Base-by-base conservation (phyloP, 1,140 invertebrate genomes). In the Notospermus geniculatus region DNA sequence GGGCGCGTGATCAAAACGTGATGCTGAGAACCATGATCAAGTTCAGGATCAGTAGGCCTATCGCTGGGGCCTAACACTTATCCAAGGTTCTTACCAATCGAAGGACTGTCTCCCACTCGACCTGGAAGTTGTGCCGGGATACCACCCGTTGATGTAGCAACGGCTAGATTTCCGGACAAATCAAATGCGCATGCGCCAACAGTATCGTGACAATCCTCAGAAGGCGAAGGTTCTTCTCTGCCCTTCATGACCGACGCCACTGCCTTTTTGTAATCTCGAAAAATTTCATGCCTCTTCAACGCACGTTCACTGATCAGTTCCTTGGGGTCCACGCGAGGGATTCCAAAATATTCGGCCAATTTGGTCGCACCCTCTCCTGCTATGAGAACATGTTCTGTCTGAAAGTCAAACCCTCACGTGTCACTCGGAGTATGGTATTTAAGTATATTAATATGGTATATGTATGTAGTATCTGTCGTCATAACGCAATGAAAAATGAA, bases 111-210 rank as follows among this genome's bases (percentile, higher is more conserved):
- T 0, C 91, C 91, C 57, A 93, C 89, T 57, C 91, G 82, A 2
- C 92, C 92, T 0, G 87, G 84, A 70, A 88, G 86, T 82, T 94
- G 93, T 17, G 87, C 90, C 28, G 87, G 90, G n/a, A 68, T 72
- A 22, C 92, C 91, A 19, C 92, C 92, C 2, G 91, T 94, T 1
- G 91, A 93, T 1, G 89, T 91, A 1, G 88, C 91, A 50, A 86
- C 88, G 2, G 90, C 89, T 30, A 92, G 79, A 68, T 87, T 84
- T 0, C 89, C 88, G 30, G 82, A 64, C 9, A 68, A 69, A 75
- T 93, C 90, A 28, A 92, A 78, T 9, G 89, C 91, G 13, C 94
- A 89, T 46, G 90, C 91, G 1, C 92, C 92, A 0, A 94, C 91
- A 9, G 91, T 93, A 28, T 78, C 76, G 43, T 71, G 69, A 13